Base-by-base conservation (phyloP, 2,113 vertebrate species). In the Cichladusa arquata region DNA sequence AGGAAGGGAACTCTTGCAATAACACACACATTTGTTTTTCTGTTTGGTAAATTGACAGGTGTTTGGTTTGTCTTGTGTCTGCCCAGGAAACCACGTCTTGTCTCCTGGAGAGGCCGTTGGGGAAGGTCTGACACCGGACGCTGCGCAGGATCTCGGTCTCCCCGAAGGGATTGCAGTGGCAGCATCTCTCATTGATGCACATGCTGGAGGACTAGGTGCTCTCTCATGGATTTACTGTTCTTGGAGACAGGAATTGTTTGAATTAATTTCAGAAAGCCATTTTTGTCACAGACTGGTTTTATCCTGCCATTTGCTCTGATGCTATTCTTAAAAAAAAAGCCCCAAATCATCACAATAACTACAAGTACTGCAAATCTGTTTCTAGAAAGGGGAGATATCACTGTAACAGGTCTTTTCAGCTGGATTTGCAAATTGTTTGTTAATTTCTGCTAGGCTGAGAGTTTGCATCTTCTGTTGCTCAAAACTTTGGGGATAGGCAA, bases 131-230 rank as follows among this genome's bases (percentile, higher is more conserved):
- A 99, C 93, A 3, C 88, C 89, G 76, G 98, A 98, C 26, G 99
- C 99, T 34, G 99, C 99, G 1, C 80, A 90, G 44, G 99, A 99
- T 76, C 97, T 99, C 7, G 98, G 98, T 58, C 98, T 99, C 86
- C 97, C 98, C 3, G 84, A 94, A 3, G 99, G 98, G 56, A 98
- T 98, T 71, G 98, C 99, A 0, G 99, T 99, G 57, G 99, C 98
- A 51, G 98, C 98, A 45, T 99, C 99, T 16, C 98, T 99, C 61
- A 99, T 99, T 20, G 99, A 99, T 51, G 99, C 99, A n/a, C 99
- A 99, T 3, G 99, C 99, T 22, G 99, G 99, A 98, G 99, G 99
- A 90, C 96, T 99, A 96, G 99, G 99, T 99, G 98, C 90, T 69
- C 71, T 42, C 50, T 48, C 20, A 4, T 54, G 8, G 53, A 8